Evolutionary conservation across 1,140 invertebrate genomes (phyloP).

Genomic region (Leptestheria dahalacensis): DNA sequence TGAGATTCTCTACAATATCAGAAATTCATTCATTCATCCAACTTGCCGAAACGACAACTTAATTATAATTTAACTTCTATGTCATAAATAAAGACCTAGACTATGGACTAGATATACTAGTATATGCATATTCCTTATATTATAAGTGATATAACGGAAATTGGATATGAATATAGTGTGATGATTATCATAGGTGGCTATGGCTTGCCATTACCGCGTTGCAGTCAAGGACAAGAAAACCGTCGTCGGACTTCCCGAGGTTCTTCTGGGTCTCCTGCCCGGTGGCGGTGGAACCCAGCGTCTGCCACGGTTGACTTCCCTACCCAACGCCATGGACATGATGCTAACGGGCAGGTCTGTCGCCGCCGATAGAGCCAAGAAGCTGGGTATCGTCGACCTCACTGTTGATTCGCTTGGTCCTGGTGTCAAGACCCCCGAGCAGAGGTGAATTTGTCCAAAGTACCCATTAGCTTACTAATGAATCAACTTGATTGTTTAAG

Average conservation of each 20-base stretch:
- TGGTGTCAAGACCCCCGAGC: constrained; percentile 43
- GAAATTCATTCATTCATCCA: too few relatives aligned
- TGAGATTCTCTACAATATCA: too few relatives aligned
- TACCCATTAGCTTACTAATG: background rate
- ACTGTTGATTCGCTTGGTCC: constrained; percentile 81
- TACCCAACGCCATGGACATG: constrained; percentile 82
- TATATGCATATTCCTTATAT: too few relatives aligned
- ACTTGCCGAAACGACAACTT: too few relatives aligned
- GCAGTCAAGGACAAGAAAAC: constrained; percentile 89
- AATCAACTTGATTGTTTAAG: too few relatives aligned
- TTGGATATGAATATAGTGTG: too few relatives aligned
- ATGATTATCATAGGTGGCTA: constrained; percentile 51
- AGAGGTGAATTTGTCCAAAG: constrained; percentile 29
- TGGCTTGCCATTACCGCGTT: constrained; percentile 89
- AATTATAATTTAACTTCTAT: too few relatives aligned
- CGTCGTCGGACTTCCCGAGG: constrained; percentile 76
- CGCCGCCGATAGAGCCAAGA: constrained; percentile 83
- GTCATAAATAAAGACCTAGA: too few relatives aligned
- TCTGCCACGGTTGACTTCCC: constrained; percentile 60
- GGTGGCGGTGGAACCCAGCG: constrained; percentile 78
- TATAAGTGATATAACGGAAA: too few relatives aligned
- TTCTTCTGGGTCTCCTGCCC: constrained; percentile 62
- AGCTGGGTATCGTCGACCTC: constrained; percentile 81
- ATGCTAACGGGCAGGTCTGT: constrained; percentile 81
- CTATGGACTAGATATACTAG: too few relatives aligned